Evolutionary conservation across 2,888 invertebrate genomes (phyloP).

Genomic region (Eledone cirrhosa): DNA sequence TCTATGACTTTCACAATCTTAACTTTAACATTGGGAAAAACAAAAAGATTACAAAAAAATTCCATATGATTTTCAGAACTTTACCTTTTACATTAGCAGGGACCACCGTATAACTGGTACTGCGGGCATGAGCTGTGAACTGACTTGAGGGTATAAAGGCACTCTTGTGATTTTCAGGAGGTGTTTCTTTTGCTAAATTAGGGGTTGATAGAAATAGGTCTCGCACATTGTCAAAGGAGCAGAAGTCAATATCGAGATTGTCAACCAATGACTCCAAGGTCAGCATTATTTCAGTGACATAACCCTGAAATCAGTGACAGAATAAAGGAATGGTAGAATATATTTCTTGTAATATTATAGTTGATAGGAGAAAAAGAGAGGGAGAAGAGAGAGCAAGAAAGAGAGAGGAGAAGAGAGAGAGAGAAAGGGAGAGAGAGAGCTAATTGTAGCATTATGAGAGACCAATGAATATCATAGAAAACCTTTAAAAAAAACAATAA

Average conservation of each 20-base stretch:
- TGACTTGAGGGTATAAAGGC: constrained; percentile 58
- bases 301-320: constrained; percentile 75
- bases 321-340: too few relatives aligned
- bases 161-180: constrained; percentile 50
- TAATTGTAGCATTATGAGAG: too few relatives aligned
- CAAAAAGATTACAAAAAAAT: too few relatives aligned
- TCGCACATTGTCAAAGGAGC: constrained; percentile 85
- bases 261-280: constrained; percentile 96
- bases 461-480: too few relatives aligned
- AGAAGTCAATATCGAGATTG: constrained; percentile 76
- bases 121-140: constrained; percentile 79
- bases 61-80: too few relatives aligned
- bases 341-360: too few relatives aligned
- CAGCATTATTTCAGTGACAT: constrained; percentile 94
- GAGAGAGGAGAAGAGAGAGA: too few relatives aligned
- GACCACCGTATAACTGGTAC: constrained; percentile 81
- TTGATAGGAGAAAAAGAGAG: too few relatives aligned
- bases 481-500: too few relatives aligned
- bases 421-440: background rate
- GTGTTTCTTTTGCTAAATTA: constrained; percentile 72
- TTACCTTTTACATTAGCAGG: background rate
- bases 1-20: background rate
- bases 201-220: constrained; percentile 97
- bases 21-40: background rate
- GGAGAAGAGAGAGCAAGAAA: too few relatives aligned